Conservation (phyloP, 2,888 invertebrate species). For the Galerucella nymphaeae region DNA sequence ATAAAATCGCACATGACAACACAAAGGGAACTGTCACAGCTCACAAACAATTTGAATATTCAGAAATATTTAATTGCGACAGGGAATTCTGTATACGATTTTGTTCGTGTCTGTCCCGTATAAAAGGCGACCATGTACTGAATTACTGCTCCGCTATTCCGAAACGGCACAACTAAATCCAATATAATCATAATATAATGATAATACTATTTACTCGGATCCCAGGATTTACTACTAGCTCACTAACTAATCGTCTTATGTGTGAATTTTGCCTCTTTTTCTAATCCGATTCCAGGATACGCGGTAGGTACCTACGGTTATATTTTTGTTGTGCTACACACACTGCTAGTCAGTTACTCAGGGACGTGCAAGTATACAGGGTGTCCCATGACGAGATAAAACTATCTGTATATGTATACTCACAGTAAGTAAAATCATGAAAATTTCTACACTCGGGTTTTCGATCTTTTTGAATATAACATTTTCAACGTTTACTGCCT, state of each 20-base stretch:
- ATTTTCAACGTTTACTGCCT: too few species aligned
- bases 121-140: conserved; percentile 60
- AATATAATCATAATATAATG: conserved; percentile 67
- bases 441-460: too few species aligned
- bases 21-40: conserved; percentile 21
- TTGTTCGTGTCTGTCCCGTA: conserved; percentile 46
- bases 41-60: conserved; percentile 37
- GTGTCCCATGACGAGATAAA: too few species aligned
- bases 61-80: conserved; percentile 17
- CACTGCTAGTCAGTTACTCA: background rate
- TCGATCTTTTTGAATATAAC: too few species aligned
- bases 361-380: conserved; percentile 5
- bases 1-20: background rate
- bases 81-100: conserved; percentile 12
- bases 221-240: conserved; percentile 64
- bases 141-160: conserved; percentile 57
- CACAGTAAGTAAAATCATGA: too few species aligned
- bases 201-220: conserved; percentile 66
- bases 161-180: conserved; percentile 64
- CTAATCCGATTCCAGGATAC: conserved; percentile 58
- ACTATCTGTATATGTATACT: too few species aligned
- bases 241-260: conserved; percentile 65
- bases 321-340: conserved; percentile 14
- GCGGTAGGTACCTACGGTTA: conserved; percentile 28
- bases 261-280: conserved; percentile 65